These are phyloP conservation scores for Hyperoodon ampullatus DNA, from an alignment of 2,113 vertebrate genomes.

Conservation along the genomic window DNA sequence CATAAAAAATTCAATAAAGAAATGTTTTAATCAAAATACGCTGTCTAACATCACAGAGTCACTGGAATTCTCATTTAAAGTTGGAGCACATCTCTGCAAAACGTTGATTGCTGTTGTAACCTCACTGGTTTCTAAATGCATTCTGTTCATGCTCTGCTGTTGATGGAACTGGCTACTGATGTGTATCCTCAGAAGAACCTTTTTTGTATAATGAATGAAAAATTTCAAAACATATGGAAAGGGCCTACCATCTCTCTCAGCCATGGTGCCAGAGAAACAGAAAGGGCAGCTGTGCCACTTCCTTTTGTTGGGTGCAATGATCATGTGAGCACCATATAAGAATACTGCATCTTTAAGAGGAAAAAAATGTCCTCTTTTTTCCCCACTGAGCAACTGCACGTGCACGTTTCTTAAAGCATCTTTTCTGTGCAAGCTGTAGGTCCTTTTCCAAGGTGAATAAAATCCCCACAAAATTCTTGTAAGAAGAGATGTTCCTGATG, in stretches of 20 bases:
- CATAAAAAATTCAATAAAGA: constrained; percentile 79
- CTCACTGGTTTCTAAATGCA: constrained; percentile 68
- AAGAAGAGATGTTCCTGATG: constrained; percentile 65
- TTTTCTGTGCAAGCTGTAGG: constrained; percentile 31
- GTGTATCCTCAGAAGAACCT: constrained; percentile 68
- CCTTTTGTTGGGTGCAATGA: neutral
- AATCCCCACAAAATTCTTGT: constrained; percentile 60
- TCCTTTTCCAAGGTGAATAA: constrained; percentile 84
- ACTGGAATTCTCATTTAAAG: constrained; percentile 77
- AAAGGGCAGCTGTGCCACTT: constrained; percentile 11
- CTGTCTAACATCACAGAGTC: constrained; percentile 71
- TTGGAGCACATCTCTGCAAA: constrained; percentile 58
- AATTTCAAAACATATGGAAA: constrained; percentile 60
- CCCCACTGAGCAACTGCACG: neutral
- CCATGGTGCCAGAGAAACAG: neutral
- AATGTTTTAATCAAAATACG: constrained; percentile 70
- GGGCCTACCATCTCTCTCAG: neutral
- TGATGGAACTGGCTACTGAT: constrained; percentile 69
- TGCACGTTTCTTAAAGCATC: constrained; percentile 30
- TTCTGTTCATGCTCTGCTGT: constrained; percentile 68
- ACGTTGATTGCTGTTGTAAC: constrained; percentile 75
- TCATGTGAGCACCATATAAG: neutral
- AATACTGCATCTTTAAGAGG: constrained; percentile 44
- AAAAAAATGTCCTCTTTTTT: constrained; percentile 37
- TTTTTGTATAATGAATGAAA: constrained; percentile 63